Base-by-base conservation (phyloP, 2,888 invertebrate genomes). In the Iselma pallidipennis region DNA sequence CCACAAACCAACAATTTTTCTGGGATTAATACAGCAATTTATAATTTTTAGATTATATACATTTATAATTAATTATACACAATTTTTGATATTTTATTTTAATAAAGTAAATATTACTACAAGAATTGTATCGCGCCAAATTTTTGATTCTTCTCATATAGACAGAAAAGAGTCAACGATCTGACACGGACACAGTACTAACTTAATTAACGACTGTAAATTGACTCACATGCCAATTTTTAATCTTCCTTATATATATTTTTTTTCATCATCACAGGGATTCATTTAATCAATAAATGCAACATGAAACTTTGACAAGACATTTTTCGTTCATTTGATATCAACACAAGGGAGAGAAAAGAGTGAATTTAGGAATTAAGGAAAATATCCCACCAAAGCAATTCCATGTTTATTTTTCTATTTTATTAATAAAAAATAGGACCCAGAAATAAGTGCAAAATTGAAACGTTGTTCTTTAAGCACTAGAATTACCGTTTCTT, bases 251-350 rank as follows among this genome's bases (percentile, higher is more conserved):
- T 59, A 50, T 28, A 48, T 59, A 25, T 31, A 33, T 21, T 48
- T 60, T 49, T 64, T 23, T 6, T 7, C 9, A 21, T 45, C 76
- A 80, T 80, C 80, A 80, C 80, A 80, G 78, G 78, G 76, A 77
- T 74, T 78, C 75, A 68, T 71, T 71, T 70, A 61, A 70, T 63
- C 67, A 71, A 72, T 63, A 65, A 69, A 73, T 59, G 62, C 28
- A 42, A 58, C 54, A 62, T 51, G 65, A 66, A 65, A 50, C 28
- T 52, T 55, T 64, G 57, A 49, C 54, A 60, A 60, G 57, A 59
- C 51, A 53, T 33, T 1, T 33, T n/a, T 33, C 1, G 1, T 14
- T n/a, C 33, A 33, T 25, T 5, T 4, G 3, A 31, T n/a, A n/a
- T 31, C 16, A 51, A 25, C 25, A 52, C 49, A 55, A 31, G 53